Evolutionary conservation across 2,113 vertebrate species (phyloP).

Genomic region (Danio rerio): GRCz12tu NC_133194.1:11592001-11592500

Average conservation of each 20-base stretch:
- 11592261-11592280: not conserved
- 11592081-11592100: no score
- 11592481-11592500: constrained; percentile 56
- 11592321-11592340: constrained; percentile 73
- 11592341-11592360: constrained; percentile 70
- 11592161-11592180: no score
- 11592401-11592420: constrained; percentile 69
- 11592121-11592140: no score
- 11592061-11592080: no score
- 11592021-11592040: no score
- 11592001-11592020: no score
- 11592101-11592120: no score
- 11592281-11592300: constrained; percentile 70
- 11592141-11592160: no score
- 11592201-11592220: no score
- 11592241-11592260: constrained; percentile 44
- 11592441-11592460: constrained; percentile 80
- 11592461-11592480: constrained; percentile 75
- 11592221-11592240: not conserved
- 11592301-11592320: constrained; percentile 76
- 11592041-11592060: no score
- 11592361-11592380: constrained; percentile 68
- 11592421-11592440: constrained; percentile 77
- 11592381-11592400: constrained; percentile 65
- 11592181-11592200: no score